These are phyloP conservation scores for Archilochus colubris DNA, from an alignment of 2,113 vertebrate genomes.

Conservation along the genomic window DNA sequence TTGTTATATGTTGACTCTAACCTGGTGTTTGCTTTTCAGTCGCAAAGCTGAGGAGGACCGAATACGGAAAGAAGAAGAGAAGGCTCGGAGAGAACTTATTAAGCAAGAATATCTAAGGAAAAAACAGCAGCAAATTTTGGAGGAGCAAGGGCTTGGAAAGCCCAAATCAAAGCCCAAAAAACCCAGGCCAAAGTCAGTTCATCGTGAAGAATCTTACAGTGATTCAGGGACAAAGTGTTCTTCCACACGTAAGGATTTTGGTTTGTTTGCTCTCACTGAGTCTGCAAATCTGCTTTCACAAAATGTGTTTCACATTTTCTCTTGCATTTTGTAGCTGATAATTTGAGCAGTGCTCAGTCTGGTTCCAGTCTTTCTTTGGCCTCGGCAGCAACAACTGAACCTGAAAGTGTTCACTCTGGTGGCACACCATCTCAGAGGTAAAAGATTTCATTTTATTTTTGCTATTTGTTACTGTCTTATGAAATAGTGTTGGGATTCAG, in stretches of 20 bases:
- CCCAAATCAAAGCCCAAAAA: constrained; percentile 84
- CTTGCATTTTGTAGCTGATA: constrained; percentile 78
- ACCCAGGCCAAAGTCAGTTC: constrained; percentile 88
- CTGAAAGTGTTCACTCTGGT: constrained; percentile 89
- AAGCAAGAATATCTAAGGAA: constrained; percentile 93
- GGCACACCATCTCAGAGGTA: constrained; percentile 88
- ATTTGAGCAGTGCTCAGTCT: constrained; percentile 86
- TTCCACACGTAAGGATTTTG: constrained; percentile 80
- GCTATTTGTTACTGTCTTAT: neutral
- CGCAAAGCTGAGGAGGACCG: constrained; percentile 95
- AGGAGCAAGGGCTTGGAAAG: constrained; percentile 90
- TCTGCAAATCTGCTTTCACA: neutral
- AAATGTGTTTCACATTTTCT: neutral
- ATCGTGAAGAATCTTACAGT: constrained; percentile 84
- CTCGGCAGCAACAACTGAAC: constrained; percentile 86
- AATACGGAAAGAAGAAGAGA: constrained; percentile 94
- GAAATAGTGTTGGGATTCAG: neutral
- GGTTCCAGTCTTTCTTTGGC: constrained; percentile 95
- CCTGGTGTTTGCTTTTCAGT: constrained; percentile 57
- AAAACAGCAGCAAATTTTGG: constrained; percentile 93
- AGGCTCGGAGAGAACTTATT: constrained; percentile 91
- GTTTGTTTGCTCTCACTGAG: neutral
- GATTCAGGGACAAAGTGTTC: constrained; percentile 85
- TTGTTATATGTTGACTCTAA: accelerated
- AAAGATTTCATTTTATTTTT: neutral